Conservation (phyloP, 23 tunicate genomes). For the Corella eumyota region DNA sequence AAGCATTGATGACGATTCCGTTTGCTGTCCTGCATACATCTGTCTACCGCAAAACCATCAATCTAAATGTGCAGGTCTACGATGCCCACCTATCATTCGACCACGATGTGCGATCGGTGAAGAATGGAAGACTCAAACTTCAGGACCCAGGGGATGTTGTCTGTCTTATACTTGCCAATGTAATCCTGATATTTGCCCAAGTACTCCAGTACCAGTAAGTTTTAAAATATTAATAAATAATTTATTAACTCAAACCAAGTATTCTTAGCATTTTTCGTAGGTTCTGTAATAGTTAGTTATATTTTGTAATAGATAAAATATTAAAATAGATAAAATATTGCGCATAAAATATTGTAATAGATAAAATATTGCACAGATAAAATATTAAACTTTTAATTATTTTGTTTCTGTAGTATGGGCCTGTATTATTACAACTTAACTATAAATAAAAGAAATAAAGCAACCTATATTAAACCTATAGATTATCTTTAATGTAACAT, state of each 20-base stretch:
- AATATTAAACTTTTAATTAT: no score
- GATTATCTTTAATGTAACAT: neutral
- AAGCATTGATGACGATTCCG: conserved; percentile 47
- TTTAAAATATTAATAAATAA: neutral
- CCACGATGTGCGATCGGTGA: conserved; percentile 87
- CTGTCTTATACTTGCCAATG: conserved; percentile 87
- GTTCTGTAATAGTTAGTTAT: neutral
- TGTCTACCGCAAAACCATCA: conserved; percentile 80
- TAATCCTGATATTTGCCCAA: conserved; percentile 59
- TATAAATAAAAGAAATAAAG: no score
- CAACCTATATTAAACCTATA: no score
- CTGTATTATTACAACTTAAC: no score
- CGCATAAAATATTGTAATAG: neutral
- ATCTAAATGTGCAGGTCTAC: conserved; percentile 44
- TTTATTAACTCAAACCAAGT: no score
- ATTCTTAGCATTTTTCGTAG: neutral
- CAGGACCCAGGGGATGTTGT: conserved; percentile 70
- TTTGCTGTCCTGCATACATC: conserved; percentile 70
- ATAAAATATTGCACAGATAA: no score
- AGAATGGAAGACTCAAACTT: conserved; percentile 44
- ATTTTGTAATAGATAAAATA: neutral
- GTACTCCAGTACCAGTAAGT: conserved; percentile 67
- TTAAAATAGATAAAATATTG: neutral
- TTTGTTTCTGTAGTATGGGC: no score
- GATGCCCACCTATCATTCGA: conserved; percentile 72